Base-by-base conservation (phyloP, 2,888 invertebrate genomes). In the Volucella inanis region DNA sequence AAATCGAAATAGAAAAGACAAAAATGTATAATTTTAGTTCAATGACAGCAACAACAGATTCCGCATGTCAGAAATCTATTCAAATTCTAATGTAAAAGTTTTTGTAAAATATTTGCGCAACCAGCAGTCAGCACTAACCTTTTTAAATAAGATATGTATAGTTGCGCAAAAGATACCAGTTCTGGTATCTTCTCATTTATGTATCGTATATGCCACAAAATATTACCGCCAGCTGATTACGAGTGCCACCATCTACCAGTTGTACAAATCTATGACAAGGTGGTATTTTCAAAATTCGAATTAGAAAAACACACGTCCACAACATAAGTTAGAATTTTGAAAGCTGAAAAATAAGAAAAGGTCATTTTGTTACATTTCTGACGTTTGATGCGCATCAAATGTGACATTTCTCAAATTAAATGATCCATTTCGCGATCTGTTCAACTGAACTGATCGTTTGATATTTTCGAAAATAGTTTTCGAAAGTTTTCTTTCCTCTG, bases 381-480 rank as follows among this genome's bases (percentile, higher is more conserved):
- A 81, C 76, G 85, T 72, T 57, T 62, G 62, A 81, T 55, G 65
- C 67, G 64, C 62, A 72, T 77, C 85, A 81, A 76, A 72, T 80
- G 76, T 85, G 85, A 81, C 85, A 85, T 81, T 76, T 85, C 76
- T 68, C 76, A 85, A 72, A 47, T 55, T 72, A 81, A 81, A 85
- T 68, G 65, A 72, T 77, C 67, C 76, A 41, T 68, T 62, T 57
- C 6, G 43, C 71, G 52, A 68, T 72, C 64, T 81, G 67, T 76
- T 52, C 45, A 55, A 79, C 64, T 31, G 31, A 52, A 72, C 31
- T 68, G 59, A 75, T 67, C 43, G 57, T 65, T 61, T 61, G 65
- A 83, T 74, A 38, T 45, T 12, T 55, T 15, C 57, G 15, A 57
- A 65, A 41, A 31, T 71, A 68, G 31, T 59, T 78, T 72, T 39